Base-by-base conservation (phyloP, 2,797 vertebrate genomes). In the Tachyglossus aculeatus region DNA sequence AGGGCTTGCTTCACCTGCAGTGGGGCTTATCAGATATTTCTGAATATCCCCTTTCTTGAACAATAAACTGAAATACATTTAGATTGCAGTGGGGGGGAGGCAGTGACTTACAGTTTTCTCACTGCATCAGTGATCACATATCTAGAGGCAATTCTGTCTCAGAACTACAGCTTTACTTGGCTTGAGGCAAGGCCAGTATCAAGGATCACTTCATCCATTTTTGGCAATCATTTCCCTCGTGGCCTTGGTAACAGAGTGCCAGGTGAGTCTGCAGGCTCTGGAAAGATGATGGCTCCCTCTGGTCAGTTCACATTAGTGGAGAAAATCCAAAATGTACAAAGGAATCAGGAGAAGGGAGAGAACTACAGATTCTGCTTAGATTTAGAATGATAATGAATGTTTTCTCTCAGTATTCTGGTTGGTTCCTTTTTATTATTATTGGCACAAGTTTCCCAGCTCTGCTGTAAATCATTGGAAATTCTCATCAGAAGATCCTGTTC, bases 401-500 rank as follows among this genome's bases (percentile, higher is more conserved):
- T 88, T 89, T 86, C 79, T 86, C 86, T 79, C 77, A 88, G 77
- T 86, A 77, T 86, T 79, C 77, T 79, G 74, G 68, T 71, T 67
- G 44, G 73, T 69, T 88, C 74, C 79, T 76, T 82, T 78, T 85
- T 81, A 59, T 24, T 71, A 62, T 83, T 87, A 89, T 76, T 86
- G 67, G 74, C 38, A 76, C 67, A 69, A 85, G 86, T 80, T 75
- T 82, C 70, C 43, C 70, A 85, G 68, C 67, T 63, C 68, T 66
- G 47, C 66, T 81, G 59, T 82, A 81, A 79, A 81, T 86, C 81
- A 88, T 60, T 68, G 71, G 65, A 69, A 82, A 65, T 68, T 83
- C 84, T 90, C 88, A 92, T 93, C 87, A 91, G n/a, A n/a, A 86
- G 73, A 77, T 86, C 50, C 80, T 84, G 85, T 93, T 93, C 85